Evolutionary conservation across 2,888 invertebrate species (phyloP), one percentile per base, ranked within the genome.

Genomic region (Gryllus longicercus): DNA sequence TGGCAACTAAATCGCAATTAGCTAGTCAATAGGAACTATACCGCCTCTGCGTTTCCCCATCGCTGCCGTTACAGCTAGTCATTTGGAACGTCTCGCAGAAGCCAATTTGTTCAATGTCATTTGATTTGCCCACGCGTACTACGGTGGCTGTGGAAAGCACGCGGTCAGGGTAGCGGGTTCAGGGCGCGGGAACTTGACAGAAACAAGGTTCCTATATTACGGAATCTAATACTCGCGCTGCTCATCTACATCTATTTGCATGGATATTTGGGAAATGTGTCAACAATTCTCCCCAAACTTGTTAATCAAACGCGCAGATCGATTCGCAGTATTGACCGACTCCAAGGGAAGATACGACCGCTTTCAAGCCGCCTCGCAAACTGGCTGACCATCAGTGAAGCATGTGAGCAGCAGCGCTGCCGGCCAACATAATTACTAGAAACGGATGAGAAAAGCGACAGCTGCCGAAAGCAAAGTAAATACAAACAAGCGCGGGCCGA

Each of bases 211-310:
- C 63, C 63, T 63, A 5, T 63, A 63, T 63, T 63, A 63, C 16
- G 63, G 63, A 63, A 63, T 63, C 63, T 63, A 63, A 63, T 63
- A 3, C 5, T 63, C 63, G 16, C n/a, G 63, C n/a, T 18, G 63
- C 63, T 63, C 63, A 63, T 63, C 63, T 18, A 14, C 63, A 63
- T 63, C 63, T 63, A 63, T 63, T 63, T 63, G 63, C 63, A 63
- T 63, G 63, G 14, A 63, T 63, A 14, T 63, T 63, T 63, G 63
- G 16, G 63, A n/a, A 63, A 63, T 63, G 63, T 63, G 63, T 63
- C 63, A 63, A 63, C 63, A n/a, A 63, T 63, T 63, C 16, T 63
- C 63, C 4, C 63, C 63, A 63, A 63, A 63, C 63, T 63, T 63
- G 63, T 63, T 63, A 63, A 63, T 63, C 63, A 63, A 63, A 11